These are phyloP conservation scores for Furcifer pardalis DNA, from an alignment of 2,797 vertebrate species.

Conservation along the genomic window DNA sequence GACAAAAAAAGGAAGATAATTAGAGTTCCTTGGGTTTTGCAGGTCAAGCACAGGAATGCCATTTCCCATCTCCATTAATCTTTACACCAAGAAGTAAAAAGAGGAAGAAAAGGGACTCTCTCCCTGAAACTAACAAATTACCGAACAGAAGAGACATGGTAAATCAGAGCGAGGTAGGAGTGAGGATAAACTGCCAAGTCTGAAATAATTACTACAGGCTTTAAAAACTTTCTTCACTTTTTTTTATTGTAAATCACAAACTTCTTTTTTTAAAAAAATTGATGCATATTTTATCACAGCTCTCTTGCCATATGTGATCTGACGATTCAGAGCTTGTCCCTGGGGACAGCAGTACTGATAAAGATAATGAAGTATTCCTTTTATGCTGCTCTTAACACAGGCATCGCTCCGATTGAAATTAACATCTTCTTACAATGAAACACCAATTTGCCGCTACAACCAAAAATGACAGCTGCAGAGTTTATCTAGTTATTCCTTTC, in stretches of 20 bases:
- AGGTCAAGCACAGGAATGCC: background rate
- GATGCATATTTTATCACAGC: constrained; percentile 82
- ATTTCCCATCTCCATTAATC: background rate
- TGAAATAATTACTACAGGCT: constrained; percentile 65
- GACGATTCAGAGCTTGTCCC: constrained; percentile 72
- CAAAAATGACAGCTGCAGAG: constrained; percentile 73
- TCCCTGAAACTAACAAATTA: constrained; percentile 31
- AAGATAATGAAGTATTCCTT: constrained; percentile 81
- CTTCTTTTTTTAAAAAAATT: constrained; percentile 65
- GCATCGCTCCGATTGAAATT: constrained; percentile 75
- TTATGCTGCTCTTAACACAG: constrained; percentile 70
- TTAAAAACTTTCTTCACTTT: constrained; percentile 68
- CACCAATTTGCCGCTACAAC: constrained; percentile 74
- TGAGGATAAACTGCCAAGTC: constrained; percentile 52
- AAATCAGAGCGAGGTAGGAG: background rate
- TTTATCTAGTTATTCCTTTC: constrained; percentile 71
- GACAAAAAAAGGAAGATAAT: background rate
- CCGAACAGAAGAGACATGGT: constrained; percentile 1
- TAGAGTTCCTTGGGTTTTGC: background rate
- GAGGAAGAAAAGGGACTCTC: background rate
- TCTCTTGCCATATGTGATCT: constrained; percentile 78
- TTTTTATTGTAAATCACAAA: constrained; percentile 74
- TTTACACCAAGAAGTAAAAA: background rate
- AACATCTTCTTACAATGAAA: constrained; percentile 80
- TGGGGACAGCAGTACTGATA: constrained; percentile 70